Evolutionary conservation across 2,888 invertebrate species (phyloP), one percentile per base, ranked within the genome.

Genomic region (Gortyna flavago): DNA sequence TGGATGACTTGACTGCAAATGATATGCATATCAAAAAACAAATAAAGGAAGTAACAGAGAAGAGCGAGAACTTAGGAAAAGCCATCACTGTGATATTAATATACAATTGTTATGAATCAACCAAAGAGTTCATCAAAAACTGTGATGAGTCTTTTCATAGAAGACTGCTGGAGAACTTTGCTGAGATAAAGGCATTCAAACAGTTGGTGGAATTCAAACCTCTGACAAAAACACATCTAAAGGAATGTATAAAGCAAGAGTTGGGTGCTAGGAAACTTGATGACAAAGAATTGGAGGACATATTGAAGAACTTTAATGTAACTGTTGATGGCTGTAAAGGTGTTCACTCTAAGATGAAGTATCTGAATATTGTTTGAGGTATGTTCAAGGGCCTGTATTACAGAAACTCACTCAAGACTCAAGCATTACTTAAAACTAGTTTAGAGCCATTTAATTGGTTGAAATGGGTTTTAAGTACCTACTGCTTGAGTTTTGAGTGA

Each of bases 291-390:
- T 87, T 94, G 76, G 81, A 89, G 21, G 90, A 90, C 68, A 83
- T 96, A 51, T 79, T 93, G 61, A 94, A 93, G 85, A 92, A 94
- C 83, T 96, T 97, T 84, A 92, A 96, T 93, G 95, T 95, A 2
- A 85, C 91, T 5, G 75, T 90, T 65, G 95, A 96, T 91, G 96
- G 97, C 44, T 97, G 97, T 88, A 97, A 97, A 94, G 94, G 96
- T 85, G 96, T 97, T 51, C 90, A 95, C 82, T 93, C 91, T 75
- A 97, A 95, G 91, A 93, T 96, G 75, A 95, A 95, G 81, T 91
- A 94, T 84, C 87, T 95, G 85, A 93, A 91, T 87, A 84, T 89
- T 75, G 74, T 84, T 57, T 92, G 75, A 92, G 90, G 89, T 92
- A 90, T 87, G 90, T 85, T 85, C 32, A 72, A n/a, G n/a, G 54